Evolutionary conservation across 2,888 invertebrate genomes (phyloP), one percentile per base, ranked within the genome.

Genomic region (Epinotia nisella): DNA sequence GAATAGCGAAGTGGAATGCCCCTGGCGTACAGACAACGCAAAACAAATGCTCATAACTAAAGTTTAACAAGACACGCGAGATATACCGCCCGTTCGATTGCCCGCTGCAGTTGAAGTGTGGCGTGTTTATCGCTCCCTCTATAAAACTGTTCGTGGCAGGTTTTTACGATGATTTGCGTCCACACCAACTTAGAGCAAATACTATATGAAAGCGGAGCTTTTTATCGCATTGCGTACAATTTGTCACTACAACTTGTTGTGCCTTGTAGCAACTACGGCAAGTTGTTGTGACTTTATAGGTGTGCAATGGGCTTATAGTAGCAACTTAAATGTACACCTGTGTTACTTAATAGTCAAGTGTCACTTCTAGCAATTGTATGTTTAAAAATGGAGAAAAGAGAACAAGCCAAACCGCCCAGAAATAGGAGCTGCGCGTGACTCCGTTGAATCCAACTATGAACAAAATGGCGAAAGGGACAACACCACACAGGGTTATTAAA

Each of bases 111-210:
- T 76, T 53, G 70, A 68, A 75, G 74, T 71, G 75, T 74, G 66
- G 21, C 66, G 60, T 76, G 78, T 78, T 77, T 77, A 78, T 78
- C 75, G 76, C 49, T 60, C 69, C 62, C 69, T 71, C 78, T 74
- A 78, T 79, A 79, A 79, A 79, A 76, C 77, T 78, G 79, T 74
- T 78, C 71, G 76, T 76, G 75, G 76, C 78, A 78, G 76, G 76
- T 77, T 79, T 82, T 81, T 80, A 80, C 80, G 82, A 84, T 83
- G 83, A 85, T 85, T 85, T 83, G 81, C 81, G 76, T 71, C 21
- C 53, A 51, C 64, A 35, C 51, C 17, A 53, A 53, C 19, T 35
- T 35, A 35, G 35, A 64, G 17, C 62, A 2, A 49, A 60, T 21
- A 41, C 11, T 60, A n/a, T n/a, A n/a, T 24, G 41, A 45, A n/a